phyloP scores from a whole-genome alignment of 2,797 vertebrate species.

The Pyrocephalus nanus region DNA sequence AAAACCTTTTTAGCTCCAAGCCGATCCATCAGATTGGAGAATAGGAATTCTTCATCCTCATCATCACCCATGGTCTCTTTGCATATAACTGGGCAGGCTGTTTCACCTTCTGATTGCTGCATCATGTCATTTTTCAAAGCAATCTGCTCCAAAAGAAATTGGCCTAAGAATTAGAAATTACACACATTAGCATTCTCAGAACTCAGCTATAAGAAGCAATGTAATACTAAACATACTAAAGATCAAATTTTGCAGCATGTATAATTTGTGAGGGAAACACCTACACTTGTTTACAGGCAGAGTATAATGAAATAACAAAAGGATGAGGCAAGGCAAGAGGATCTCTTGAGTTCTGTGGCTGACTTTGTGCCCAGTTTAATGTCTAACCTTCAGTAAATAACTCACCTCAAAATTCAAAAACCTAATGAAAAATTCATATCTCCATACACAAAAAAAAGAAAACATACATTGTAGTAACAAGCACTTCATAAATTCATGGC shows the following conservation, averaged over 20 bases:
- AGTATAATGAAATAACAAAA: background rate
- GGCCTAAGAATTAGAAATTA: slow-evolving; percentile 75
- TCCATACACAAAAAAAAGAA: background rate
- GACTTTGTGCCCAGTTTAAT: background rate
- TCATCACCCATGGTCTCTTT: slow-evolving; percentile 41
- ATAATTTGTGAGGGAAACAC: background rate
- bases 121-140: slow-evolving; percentile 46
- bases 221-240: background rate
- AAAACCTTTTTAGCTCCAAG: slow-evolving; percentile 86
- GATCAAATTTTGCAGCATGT: background rate
- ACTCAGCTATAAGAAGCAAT: background rate
- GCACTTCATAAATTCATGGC: background rate
- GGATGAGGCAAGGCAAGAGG: background rate
- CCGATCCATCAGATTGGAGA: slow-evolving; percentile 85
- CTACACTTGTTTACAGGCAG: background rate
- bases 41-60: slow-evolving; percentile 87
- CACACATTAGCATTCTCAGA: background rate
- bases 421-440: background rate
- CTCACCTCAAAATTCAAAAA: background rate
- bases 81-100: slow-evolving; percentile 75
- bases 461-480: background rate
- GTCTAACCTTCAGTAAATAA: background rate
- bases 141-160: slow-evolving; percentile 84
- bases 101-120: slow-evolving; percentile 65
- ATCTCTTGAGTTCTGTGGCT: background rate